These are phyloP conservation scores for Electrona antarctica DNA, from an alignment of 2,113 vertebrate species.

Conservation along the genomic window DNA sequence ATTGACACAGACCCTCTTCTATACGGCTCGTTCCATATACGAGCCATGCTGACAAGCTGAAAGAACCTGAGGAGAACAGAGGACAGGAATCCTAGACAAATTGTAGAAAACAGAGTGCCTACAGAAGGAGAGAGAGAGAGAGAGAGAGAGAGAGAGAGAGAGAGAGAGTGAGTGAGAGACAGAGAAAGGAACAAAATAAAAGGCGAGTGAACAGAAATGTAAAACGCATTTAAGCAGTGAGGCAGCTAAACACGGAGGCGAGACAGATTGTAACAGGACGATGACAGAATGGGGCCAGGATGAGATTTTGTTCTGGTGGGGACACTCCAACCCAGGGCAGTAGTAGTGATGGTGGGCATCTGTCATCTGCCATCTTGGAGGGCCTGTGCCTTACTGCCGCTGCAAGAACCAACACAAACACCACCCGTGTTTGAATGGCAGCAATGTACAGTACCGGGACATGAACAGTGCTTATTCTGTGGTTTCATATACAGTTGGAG, in stretches of 20 bases:
- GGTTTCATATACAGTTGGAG: too few relatives aligned
- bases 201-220: neutral
- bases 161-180: neutral
- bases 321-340: constrained; percentile 65
- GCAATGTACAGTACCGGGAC: constrained; percentile 18
- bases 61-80: neutral
- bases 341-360: constrained; percentile 68
- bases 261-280: constrained; percentile 5
- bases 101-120: neutral
- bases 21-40: neutral
- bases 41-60: too few relatives aligned
- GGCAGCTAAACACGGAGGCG: neutral
- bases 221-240: neutral
- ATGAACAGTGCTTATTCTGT: neutral
- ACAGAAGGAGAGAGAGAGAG: neutral
- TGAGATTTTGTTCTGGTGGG: constrained; percentile 47
- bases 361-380: constrained; percentile 74
- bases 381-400: constrained; percentile 39
- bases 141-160: neutral
- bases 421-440: constrained; percentile 54
- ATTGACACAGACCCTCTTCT: constrained; percentile 1
- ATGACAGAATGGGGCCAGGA: constrained; percentile 27
- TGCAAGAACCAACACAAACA: constrained; percentile 57
- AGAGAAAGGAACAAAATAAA: neutral
- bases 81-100: neutral